Conservation (phyloP, 1,140 invertebrate genomes). For the Lutraria rhynchaena region DNA sequence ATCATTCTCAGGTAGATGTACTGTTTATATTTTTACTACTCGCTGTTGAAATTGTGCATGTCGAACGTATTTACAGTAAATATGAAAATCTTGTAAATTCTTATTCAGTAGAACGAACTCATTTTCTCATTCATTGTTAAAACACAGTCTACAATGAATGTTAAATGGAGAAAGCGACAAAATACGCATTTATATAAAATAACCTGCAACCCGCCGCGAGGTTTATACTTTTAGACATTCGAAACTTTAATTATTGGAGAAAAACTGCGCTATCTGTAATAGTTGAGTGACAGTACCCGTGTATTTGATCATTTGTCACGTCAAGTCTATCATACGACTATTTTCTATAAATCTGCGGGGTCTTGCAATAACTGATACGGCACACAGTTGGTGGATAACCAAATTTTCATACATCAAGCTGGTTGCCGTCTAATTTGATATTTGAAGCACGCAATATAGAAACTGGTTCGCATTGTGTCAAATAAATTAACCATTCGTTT, state of each 20-base stretch:
- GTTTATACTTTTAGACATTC: conserved; percentile 8
- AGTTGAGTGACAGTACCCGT: neutral
- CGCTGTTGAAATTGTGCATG: neutral
- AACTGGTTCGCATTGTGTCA: neutral
- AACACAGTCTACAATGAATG: neutral
- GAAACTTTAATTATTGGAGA: conserved; percentile 8
- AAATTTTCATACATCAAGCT: conserved; percentile 20
- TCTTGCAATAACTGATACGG: neutral
- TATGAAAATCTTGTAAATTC: neutral
- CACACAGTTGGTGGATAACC: conserved; percentile 1
- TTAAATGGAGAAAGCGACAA: neutral
- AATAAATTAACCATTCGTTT: too few relatives aligned
- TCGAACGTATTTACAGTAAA: neutral
- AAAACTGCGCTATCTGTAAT: conserved; percentile 13
- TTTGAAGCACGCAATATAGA: neutral
- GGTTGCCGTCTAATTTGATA: neutral
- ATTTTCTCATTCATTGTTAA: neutral
- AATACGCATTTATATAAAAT: neutral
- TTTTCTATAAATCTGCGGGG: neutral
- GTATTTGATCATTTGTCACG: conserved; percentile 21
- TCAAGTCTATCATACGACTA: neutral
- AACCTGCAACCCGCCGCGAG: neutral
- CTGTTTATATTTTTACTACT: too few relatives aligned
- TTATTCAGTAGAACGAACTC: neutral
- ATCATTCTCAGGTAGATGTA: too few relatives aligned